Conservation (phyloP, 2,797 vertebrate species). For the Austrolebias charrua region DNA sequence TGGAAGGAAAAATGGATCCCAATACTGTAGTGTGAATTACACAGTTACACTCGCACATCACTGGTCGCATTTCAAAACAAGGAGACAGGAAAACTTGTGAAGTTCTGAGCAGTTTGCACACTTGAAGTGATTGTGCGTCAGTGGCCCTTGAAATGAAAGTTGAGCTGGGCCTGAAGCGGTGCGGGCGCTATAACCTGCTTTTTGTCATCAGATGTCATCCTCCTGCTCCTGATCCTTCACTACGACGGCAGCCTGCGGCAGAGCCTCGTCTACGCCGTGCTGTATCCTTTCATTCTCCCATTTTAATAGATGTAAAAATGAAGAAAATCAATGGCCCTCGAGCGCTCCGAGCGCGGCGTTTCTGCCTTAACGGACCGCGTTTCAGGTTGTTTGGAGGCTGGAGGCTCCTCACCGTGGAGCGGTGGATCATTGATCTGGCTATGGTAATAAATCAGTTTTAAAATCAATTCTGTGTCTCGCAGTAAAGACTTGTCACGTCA, state of each 20-base stretch:
- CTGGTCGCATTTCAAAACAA: too few relatives aligned
- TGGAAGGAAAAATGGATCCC: too few relatives aligned
- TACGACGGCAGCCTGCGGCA: constrained; percentile 81
- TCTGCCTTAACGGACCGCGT: constrained; percentile 54
- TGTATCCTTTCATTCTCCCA: constrained; percentile 84
- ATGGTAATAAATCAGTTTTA: constrained; percentile 82
- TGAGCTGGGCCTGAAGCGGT: not conserved
- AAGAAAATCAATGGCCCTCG: constrained; percentile 21
- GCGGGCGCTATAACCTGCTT: constrained; percentile 13
- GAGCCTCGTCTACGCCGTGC: constrained; percentile 74
- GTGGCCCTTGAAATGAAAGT: constrained; percentile 13
- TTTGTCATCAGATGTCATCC: constrained; percentile 81
- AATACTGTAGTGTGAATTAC: too few relatives aligned
- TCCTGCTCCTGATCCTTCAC: constrained; percentile 86
- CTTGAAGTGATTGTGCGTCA: not conserved
- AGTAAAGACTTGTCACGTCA: constrained; percentile 26
- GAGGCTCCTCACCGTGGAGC: constrained; percentile 85
- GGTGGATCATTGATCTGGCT: constrained; percentile 89
- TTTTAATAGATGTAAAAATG: not conserved
- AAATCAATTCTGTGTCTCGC: constrained; percentile 23
- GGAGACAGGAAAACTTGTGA: too few relatives aligned
- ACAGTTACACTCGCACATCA: too few relatives aligned
- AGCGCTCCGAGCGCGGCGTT: constrained; percentile 2
- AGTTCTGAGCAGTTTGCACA: too few relatives aligned
- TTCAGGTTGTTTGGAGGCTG: constrained; percentile 84